Percentiles rank a stretch among this genome's conserved stretches.
Evolutionary conservation across 2,113 vertebrate genomes (phyloP).

Genomic region (Etheostoma cragini): DNA sequence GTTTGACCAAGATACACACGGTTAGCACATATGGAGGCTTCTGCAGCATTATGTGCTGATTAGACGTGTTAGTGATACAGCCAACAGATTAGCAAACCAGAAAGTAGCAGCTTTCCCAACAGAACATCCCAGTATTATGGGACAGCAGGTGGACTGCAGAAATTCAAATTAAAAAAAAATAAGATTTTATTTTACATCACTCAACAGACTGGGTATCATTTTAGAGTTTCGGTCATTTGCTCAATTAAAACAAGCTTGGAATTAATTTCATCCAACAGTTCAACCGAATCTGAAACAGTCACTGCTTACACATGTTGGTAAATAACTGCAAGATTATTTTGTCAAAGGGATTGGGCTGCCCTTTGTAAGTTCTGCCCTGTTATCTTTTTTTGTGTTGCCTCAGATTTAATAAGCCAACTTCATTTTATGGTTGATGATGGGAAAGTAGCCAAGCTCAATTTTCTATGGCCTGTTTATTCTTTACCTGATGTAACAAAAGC

Average conservation of each 20-base stretch:
- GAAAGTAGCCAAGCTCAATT: slow-evolving; percentile 68
- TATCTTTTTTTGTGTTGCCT: slow-evolving; percentile 41
- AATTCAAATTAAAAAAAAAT: neutral
- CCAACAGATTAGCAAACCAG: slow-evolving; percentile 9
- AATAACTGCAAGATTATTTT: slow-evolving; percentile 27
- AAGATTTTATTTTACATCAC: neutral
- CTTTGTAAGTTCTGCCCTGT: slow-evolving; percentile 34
- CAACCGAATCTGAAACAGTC: slow-evolving; percentile 11
- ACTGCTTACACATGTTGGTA: slow-evolving; percentile 35
- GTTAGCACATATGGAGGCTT: slow-evolving; percentile 36
- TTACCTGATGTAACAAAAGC: slow-evolving; percentile 59
- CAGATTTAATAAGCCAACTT: slow-evolving; percentile 57
- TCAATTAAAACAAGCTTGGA: slow-evolving; percentile 6
- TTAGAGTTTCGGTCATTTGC: neutral
- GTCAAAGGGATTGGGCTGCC: slow-evolving; percentile 17
- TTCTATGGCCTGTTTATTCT: slow-evolving; percentile 57
- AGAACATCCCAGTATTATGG: neutral
- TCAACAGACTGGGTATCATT: neutral
- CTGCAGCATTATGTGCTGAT: slow-evolving; percentile 14
- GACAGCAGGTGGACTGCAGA: neutral
- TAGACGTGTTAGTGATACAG: slow-evolving; percentile 18
- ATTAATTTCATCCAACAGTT: slow-evolving; percentile 5
- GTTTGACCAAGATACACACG: slow-evolving; percentile 45
- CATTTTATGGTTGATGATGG: slow-evolving; percentile 56
- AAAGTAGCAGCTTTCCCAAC: neutral